Evolutionary conservation across 1,140 invertebrate species (phyloP).

Genomic region (Papilio polytes): DNA sequence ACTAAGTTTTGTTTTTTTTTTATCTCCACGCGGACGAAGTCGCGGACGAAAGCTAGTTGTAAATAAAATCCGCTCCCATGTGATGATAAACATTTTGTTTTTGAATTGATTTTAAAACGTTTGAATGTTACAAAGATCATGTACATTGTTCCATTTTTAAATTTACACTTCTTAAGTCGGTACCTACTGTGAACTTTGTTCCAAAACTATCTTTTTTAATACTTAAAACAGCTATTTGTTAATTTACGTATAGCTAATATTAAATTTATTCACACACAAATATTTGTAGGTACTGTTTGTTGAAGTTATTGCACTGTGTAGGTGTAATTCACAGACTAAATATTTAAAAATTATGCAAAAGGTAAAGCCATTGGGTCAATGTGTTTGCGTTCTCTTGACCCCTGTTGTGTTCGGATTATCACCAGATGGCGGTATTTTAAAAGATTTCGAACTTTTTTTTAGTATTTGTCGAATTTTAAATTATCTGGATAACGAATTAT

Average conservation of each 20-base stretch:
- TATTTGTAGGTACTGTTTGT: not conserved
- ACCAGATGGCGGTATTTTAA: no score
- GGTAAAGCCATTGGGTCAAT: not conserved
- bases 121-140: not conserved
- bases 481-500: no score
- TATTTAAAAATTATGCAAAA: constrained; percentile 12
- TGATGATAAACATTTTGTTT: not conserved
- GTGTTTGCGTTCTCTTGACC: no score
- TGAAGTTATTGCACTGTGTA: not conserved
- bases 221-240: not conserved
- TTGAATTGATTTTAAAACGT: not conserved
- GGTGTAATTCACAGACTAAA: not conserved
- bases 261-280: not conserved
- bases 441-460: not conserved
- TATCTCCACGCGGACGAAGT: no score
- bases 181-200: not conserved
- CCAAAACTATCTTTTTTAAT: not conserved
- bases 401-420: no score
- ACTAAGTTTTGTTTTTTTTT: no score
- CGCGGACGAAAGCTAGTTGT: no score
- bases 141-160: not conserved
- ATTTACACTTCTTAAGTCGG: not conserved
- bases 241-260: not conserved
- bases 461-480: no score
- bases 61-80: not conserved